Percentiles rank a stretch among this genome's conserved stretches.
phyloP scores from a whole-genome alignment of 2,113 vertebrate genomes.

The Cichladusa arquata region DNA sequence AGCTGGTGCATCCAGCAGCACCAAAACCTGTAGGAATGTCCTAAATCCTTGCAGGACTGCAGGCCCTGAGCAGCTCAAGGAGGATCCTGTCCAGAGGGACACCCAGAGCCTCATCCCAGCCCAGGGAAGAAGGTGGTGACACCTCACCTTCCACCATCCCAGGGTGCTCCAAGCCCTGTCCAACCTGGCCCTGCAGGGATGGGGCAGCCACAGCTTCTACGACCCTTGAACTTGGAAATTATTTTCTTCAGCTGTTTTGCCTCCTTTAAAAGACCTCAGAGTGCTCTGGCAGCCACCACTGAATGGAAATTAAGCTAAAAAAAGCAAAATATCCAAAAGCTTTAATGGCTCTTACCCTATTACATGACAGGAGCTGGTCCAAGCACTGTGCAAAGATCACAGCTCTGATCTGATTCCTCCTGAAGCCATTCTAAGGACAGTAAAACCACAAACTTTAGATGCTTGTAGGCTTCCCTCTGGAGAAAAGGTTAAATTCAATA shows the following conservation, averaged over 20 bases:
- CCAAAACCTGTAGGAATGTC: neutral
- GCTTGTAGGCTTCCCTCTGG: neutral
- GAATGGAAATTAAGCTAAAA: neutral
- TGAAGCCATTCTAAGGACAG: neutral
- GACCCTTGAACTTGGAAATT: neutral
- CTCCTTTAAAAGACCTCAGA: neutral
- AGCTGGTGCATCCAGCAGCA: neutral
- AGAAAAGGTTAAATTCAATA: neutral
- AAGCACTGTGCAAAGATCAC: neutral
- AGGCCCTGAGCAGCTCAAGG: neutral
- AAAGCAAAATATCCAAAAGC: neutral
- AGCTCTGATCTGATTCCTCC: neutral
- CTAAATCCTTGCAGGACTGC: neutral
- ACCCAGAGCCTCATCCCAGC: neutral
- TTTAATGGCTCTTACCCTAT: neutral
- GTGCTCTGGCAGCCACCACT: neutral
- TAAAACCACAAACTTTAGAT: neutral
- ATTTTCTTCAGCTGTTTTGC: neutral
- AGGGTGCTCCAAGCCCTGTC: fast-evolving
- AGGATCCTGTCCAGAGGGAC: neutral
- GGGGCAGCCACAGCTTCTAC: fast-evolving
- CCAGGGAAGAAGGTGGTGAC: neutral
- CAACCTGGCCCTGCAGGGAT: neutral
- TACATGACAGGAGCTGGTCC: neutral
- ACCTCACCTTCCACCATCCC: neutral